phyloP scores from a whole-genome alignment of 2,797 vertebrate species.

The Gymnoscopelus braueri region DNA sequence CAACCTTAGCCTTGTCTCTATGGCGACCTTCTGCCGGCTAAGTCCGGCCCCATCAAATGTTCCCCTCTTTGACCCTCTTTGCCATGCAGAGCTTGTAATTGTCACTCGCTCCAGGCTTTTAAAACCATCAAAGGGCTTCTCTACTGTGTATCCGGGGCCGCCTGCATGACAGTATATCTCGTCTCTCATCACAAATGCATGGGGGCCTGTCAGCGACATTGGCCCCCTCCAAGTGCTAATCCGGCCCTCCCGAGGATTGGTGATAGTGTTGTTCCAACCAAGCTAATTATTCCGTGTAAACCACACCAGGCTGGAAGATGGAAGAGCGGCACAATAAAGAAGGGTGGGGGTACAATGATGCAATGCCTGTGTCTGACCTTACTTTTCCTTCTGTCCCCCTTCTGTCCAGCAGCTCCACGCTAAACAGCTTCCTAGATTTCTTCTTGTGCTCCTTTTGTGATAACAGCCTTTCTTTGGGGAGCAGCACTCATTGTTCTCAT shows the following conservation, averaged over 20 bases:
- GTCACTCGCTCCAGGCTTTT: constrained; percentile 74
- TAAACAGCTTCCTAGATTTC: constrained; percentile 12
- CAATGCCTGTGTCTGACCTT: constrained; percentile 53
- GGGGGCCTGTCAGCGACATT: constrained; percentile 62
- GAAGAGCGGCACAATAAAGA: constrained; percentile 56
- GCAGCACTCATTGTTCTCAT: constrained; percentile 14
- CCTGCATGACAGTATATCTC: constrained; percentile 71
- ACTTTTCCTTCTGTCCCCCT: constrained; percentile 15
- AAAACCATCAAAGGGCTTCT: constrained; percentile 71
- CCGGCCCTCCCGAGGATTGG: constrained; percentile 62
- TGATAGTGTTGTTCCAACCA: constrained; percentile 60
- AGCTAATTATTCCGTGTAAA: constrained; percentile 76
- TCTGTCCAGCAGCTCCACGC: constrained; percentile 3
- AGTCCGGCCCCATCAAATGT: constrained; percentile 54
- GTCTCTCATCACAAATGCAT: constrained; percentile 68
- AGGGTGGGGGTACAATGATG: constrained; percentile 45
- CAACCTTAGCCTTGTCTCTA: constrained; percentile 28
- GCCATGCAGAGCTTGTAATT: constrained; percentile 72
- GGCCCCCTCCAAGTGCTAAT: constrained; percentile 73
- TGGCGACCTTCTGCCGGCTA: constrained; percentile 58
- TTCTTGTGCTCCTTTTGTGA: constrained; percentile 8
- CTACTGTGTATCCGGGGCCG: constrained; percentile 22
- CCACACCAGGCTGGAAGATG: constrained; percentile 68
- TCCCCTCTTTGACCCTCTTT: constrained; percentile 69
- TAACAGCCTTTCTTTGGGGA: constrained; percentile 30